Evolutionary conservation across 2,113 vertebrate species (phyloP).

Genomic region (Cariama cristata): DNA sequence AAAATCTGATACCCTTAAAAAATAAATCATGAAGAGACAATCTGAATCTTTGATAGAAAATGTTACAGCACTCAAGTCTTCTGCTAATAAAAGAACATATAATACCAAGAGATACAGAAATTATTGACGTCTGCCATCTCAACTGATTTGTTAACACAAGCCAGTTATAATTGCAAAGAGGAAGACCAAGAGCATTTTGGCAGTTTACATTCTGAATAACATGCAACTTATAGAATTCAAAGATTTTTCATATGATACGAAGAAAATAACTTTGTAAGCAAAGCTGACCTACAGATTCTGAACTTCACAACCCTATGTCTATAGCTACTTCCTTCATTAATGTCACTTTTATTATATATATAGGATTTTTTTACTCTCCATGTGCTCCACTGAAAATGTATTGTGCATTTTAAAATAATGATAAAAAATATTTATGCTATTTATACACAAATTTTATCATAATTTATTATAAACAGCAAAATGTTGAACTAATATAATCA

Average conservation of each 20-base stretch:
- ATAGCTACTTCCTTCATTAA: neutral
- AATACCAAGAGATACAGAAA: neutral
- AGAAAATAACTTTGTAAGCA: neutral
- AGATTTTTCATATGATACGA: neutral
- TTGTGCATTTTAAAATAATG: neutral
- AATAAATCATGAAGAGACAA: neutral
- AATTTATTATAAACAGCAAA: neutral
- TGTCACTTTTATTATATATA: neutral
- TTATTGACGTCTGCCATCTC: neutral
- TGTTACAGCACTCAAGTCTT: neutral
- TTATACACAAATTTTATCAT: neutral
- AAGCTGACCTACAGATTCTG: neutral
- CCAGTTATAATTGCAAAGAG: neutral
- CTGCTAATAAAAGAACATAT: neutral
- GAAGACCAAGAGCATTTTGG: neutral
- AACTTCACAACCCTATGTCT: neutral
- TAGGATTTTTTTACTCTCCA: neutral
- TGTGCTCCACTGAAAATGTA: neutral
- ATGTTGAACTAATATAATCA: neutral
- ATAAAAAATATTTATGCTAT: neutral
- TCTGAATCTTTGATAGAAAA: neutral
- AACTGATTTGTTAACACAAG: neutral
- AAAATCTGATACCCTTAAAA: neutral
- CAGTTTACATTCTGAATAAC: neutral
- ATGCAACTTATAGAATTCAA: neutral